Evolutionary conservation across 1,140 invertebrate genomes (phyloP).

Genomic region (Brachionus angularis): DNA sequence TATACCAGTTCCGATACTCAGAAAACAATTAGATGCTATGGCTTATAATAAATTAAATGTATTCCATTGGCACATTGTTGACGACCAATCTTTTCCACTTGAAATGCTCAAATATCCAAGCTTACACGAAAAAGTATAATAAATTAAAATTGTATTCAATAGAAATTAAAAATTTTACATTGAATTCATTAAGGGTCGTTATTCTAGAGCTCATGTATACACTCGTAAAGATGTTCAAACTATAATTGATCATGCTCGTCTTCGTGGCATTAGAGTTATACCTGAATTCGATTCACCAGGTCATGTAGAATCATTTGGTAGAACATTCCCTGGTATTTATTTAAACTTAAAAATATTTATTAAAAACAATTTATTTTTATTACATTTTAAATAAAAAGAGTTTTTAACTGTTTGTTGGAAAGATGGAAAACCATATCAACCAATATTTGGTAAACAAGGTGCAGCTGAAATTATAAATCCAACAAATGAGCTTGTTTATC

Average conservation of each 20-base stretch:
- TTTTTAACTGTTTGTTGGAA: conserved; percentile 46
- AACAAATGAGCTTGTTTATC: conserved; percentile 49
- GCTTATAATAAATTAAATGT: conserved; percentile 83
- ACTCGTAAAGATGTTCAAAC: conserved; percentile 64
- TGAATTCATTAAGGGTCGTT: conserved; percentile 55
- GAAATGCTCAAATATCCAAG: conserved; percentile 70
- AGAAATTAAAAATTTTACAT: no score
- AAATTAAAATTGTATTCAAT: not conserved
- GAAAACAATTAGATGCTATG: conserved; percentile 63
- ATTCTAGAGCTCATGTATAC: conserved; percentile 66
- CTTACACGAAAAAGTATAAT: conserved; percentile 52
- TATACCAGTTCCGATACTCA: conserved; percentile 58
- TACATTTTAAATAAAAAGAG: conserved; percentile 49
- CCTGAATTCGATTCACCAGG: conserved; percentile 89
- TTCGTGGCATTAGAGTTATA: conserved; percentile 78
- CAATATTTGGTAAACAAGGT: conserved; percentile 44
- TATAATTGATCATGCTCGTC: conserved; percentile 72
- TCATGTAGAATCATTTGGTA: conserved; percentile 49
- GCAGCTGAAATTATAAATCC: conserved; percentile 49
- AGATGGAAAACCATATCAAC: conserved; percentile 44
- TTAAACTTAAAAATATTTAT: not conserved
- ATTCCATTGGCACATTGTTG: conserved; percentile 88
- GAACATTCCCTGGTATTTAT: conserved; percentile 19
- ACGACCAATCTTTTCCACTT: conserved; percentile 85
- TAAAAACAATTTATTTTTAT: conserved; percentile 45